A percentile compares a stretch with the other conserved stretches of the same genome.
Conservation (phyloP, 1,140 invertebrate species). For the Vollenhovia emeryi region DNA sequence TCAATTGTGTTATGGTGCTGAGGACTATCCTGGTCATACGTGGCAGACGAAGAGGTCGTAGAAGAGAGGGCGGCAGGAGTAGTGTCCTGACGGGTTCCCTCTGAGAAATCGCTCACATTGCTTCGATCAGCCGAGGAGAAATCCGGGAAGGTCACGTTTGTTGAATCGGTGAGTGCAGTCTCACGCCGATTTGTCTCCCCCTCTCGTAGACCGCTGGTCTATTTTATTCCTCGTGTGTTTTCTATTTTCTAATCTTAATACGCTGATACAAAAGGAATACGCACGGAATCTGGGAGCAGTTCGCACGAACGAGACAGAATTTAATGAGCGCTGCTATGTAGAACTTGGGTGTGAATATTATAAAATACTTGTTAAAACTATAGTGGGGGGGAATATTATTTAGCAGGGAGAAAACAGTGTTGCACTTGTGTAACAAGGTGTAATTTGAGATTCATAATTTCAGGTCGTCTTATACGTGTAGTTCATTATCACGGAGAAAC, state of each 20-base stretch:
- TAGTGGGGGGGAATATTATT: not conserved
- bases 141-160: slow-evolving; percentile 57
- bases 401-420: not conserved
- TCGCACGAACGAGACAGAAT: not conserved
- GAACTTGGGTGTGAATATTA: not conserved
- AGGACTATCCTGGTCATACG: slow-evolving; percentile 54
- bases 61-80: slow-evolving; percentile 39
- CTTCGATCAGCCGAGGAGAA: slow-evolving; percentile 41
- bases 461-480: not conserved
- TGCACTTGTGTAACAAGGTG: slow-evolving; percentile 21
- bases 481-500: slow-evolving; percentile 25
- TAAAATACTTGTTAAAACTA: not conserved
- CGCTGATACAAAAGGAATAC: not conserved
- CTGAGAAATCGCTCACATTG: slow-evolving; percentile 30
- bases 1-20: slow-evolving; percentile 69
- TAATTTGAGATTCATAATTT: not conserved
- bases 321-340: not conserved
- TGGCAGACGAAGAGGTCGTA: slow-evolving; percentile 63
- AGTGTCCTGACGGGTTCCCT: not conserved
- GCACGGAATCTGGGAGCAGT: not conserved
- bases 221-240: slow-evolving; percentile 13
- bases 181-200: slow-evolving; percentile 32
- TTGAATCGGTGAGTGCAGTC: slow-evolving; percentile 62
- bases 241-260: slow-evolving; percentile 35
- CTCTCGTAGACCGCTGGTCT: slow-evolving; percentile 5